Conservation (phyloP, 37 sponge, comb jelly and placozoan species). For the Cladorhizidae sp. region DNA sequence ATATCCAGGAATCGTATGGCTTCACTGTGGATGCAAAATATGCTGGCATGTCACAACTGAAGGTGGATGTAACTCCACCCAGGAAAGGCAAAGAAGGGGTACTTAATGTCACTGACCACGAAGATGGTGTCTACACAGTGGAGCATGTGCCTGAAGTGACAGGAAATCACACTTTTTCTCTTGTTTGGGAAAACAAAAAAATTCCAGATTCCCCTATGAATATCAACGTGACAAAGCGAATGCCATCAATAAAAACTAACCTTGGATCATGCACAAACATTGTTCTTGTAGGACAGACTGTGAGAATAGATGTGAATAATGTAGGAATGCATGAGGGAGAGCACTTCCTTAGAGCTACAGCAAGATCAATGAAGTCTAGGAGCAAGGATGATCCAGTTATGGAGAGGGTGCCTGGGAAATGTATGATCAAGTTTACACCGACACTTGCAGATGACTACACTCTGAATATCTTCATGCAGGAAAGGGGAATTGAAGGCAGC, state of each 20-base stretch:
- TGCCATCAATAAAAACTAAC: not conserved
- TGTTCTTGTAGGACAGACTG: not conserved
- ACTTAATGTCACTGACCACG: slow-evolving; percentile 32
- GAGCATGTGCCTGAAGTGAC: slow-evolving; percentile 36
- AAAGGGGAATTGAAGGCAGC: slow-evolving; percentile 45
- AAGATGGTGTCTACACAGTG: no score
- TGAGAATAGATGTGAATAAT: not conserved
- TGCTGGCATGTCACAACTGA: slow-evolving; percentile 69
- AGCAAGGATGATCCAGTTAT: not conserved
- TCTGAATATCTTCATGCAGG: slow-evolving; percentile 15
- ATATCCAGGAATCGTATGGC: slow-evolving; percentile 17
- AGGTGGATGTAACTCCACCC: slow-evolving; percentile 23
- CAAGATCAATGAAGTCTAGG: not conserved
- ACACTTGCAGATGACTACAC: slow-evolving; percentile 39
- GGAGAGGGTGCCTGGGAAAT: slow-evolving; percentile 8
- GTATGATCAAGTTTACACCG: not conserved
- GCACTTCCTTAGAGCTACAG: not conserved
- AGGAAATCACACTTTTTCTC: slow-evolving; percentile 44
- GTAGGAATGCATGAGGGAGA: slow-evolving; percentile 4
- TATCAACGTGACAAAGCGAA: slow-evolving; percentile 12
- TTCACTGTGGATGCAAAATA: slow-evolving; percentile 52
- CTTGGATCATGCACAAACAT: slow-evolving; percentile 17
- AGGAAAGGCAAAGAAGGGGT: slow-evolving; percentile 12
- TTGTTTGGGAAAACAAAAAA: slow-evolving; percentile 26
- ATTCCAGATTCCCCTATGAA: slow-evolving; percentile 48